Base-by-base conservation (phyloP, 2,113 vertebrate genomes). In the Salvelinus namaycush region DNA sequence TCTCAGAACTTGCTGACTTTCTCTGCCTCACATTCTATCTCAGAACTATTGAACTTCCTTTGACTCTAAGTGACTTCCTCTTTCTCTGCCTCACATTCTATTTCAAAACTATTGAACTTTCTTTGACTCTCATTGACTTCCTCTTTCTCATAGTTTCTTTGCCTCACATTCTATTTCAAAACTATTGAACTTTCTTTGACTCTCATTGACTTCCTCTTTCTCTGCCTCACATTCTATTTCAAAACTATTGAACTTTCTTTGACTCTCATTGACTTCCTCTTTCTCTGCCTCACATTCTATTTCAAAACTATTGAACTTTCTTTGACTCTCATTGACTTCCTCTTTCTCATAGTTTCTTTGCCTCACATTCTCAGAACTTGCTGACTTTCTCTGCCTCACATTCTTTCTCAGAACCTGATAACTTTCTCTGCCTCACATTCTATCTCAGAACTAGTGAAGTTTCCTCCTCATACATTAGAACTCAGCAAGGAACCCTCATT, bases 151-250 rank as follows among this genome's bases (percentile, higher is more conserved):
- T n/a, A n/a, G n/a, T 31, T 31, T 31, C 31, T 31, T 5, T 31
- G 31, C 31, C 5, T 31, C 5, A 5, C 31, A 31, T 31, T 31
- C 0, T 31, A 5, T 31, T 0, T 31, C 31, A 31, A 5, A 31
- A 31, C 5, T 66, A 0, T 14, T 78, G 74, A 80, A 89, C 4
- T 31, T 26, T 1, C 26, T 26, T 26, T 26, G 26, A 26, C 26
- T 26, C 26, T 26, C 1, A 26, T 1, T 26, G 26, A 26, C 26
- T 26, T 26, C 26, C 26, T 26, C 87, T 86, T 90, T 24, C 89
- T 78, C 8, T 44, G 39, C 5, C 34, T 34, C 34, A 34, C 34
- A 34, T 34, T 34, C 34, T 8, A 8, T 7, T 7, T 8, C 34
- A 34, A 1, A 34, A 34, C 34, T 34, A 34, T 7, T 34, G 34